A percentile compares a stretch with the other conserved stretches of the same genome.
Conservation (phyloP, 1,140 invertebrate genomes). For the Cardiocondyla obscurior region DNA sequence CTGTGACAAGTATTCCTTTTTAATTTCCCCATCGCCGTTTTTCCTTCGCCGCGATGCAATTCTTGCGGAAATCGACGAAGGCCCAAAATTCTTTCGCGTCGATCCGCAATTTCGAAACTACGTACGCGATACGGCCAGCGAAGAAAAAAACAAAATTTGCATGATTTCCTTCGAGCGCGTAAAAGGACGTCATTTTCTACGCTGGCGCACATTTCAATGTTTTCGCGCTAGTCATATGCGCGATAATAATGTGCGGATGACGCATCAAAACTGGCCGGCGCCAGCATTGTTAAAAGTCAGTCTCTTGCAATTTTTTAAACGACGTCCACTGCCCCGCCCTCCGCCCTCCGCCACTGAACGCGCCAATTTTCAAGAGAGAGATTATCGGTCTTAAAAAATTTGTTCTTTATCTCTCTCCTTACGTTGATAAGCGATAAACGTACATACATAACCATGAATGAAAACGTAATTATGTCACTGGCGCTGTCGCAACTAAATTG, state of each 20-base stretch:
- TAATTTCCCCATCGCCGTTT: neutral
- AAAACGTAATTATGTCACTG: neutral
- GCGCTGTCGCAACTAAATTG: neutral
- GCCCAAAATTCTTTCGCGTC: neutral
- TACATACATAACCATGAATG: neutral
- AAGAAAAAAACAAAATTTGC: neutral
- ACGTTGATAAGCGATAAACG: neutral
- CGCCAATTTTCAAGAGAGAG: neutral
- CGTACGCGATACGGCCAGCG: neutral
- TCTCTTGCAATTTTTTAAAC: neutral
- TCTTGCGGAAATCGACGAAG: neutral
- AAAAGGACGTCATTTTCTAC: neutral
- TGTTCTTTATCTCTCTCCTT: neutral
- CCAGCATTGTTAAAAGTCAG: slow-evolving; percentile 26
- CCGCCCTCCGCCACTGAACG: too few species aligned
- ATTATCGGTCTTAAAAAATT: neutral
- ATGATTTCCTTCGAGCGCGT: neutral
- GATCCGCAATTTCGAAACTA: neutral
- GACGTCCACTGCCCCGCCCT: too few species aligned
- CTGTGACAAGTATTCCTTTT: neutral
- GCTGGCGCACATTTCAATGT: neutral
- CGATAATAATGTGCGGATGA: slow-evolving; percentile 20
- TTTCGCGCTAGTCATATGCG: neutral
- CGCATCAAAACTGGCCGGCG: slow-evolving; percentile 45
- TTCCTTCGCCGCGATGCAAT: neutral